Percentiles rank a stretch among this genome's conserved stretches.
Evolutionary conservation across 2,113 vertebrate species (phyloP).

Genomic region (Ceyx margarethae): DNA sequence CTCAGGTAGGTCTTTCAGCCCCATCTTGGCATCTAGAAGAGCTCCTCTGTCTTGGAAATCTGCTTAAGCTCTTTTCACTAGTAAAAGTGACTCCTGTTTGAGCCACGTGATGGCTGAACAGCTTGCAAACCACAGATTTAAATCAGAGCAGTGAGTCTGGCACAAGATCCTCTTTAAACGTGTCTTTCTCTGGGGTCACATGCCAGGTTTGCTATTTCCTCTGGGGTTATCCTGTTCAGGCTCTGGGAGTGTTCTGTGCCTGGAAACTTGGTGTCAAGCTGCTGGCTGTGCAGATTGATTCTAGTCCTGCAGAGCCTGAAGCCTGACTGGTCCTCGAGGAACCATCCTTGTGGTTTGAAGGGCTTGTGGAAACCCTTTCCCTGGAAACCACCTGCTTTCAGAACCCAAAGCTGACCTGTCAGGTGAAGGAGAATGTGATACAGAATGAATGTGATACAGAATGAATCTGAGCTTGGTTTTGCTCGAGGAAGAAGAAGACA

Average conservation of each 20-base stretch:
- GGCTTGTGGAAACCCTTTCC: background rate
- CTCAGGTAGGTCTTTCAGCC: background rate
- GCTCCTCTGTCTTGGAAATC: background rate
- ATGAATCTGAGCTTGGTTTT: background rate
- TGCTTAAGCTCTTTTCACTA: background rate
- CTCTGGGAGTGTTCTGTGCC: background rate
- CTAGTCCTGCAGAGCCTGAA: background rate
- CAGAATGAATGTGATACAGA: background rate
- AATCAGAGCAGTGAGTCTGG: background rate
- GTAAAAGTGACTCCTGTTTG: background rate
- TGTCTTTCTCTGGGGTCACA: background rate
- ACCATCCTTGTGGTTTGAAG: background rate
- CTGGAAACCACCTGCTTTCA: background rate
- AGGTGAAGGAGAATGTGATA: background rate
- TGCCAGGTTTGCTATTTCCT: background rate
- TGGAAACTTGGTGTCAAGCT: background rate
- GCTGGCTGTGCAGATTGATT: background rate
- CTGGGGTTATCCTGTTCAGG: background rate
- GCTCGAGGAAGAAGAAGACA: background rate
- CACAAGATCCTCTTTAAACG: background rate
- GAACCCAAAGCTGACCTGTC: background rate
- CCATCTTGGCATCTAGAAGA: background rate
- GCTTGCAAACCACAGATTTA: background rate
- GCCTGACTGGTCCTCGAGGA: background rate
- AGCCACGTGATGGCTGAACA: background rate